Conservation (phyloP, 2,113 vertebrate species). For the Xiphorhynchus elegans region DNA sequence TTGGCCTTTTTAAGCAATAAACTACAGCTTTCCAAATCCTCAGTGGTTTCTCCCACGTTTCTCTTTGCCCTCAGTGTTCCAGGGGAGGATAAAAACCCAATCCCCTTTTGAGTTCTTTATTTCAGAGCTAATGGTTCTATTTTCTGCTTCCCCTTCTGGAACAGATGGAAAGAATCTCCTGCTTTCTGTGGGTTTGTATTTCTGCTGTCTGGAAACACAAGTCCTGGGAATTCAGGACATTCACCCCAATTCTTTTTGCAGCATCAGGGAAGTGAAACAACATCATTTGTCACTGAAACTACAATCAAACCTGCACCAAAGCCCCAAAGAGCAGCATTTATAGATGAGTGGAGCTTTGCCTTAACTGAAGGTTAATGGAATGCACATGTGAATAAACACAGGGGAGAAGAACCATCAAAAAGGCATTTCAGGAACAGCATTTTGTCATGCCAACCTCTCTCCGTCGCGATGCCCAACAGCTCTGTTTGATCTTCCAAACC, state of each 20-base stretch:
- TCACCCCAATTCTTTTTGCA: background rate
- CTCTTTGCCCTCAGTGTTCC: background rate
- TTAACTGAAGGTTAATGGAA: background rate
- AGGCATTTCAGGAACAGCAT: background rate
- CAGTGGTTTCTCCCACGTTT: background rate
- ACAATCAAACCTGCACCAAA: background rate
- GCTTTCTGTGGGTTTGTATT: background rate
- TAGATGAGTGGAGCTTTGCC: constrained; percentile 1
- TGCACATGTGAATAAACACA: background rate
- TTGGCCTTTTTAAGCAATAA: background rate
- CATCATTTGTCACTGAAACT: background rate
- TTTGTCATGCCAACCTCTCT: constrained; percentile 82
- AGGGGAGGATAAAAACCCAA: rapidly evolving
- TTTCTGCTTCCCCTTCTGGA: background rate
- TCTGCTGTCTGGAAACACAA: background rate
- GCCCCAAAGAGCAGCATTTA: background rate
- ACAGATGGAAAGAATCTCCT: background rate
- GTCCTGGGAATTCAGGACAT: background rate
- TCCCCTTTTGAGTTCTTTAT: background rate
- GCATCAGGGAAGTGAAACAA: background rate
- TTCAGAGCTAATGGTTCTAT: background rate
- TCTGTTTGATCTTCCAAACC: constrained; percentile 97
- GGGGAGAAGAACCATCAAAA: background rate
- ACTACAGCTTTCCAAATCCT: background rate
- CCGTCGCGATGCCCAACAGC: constrained; percentile 92